Base-by-base conservation (phyloP, 2,888 invertebrate species). In the Ommatoiulus sabulosus region DNA sequence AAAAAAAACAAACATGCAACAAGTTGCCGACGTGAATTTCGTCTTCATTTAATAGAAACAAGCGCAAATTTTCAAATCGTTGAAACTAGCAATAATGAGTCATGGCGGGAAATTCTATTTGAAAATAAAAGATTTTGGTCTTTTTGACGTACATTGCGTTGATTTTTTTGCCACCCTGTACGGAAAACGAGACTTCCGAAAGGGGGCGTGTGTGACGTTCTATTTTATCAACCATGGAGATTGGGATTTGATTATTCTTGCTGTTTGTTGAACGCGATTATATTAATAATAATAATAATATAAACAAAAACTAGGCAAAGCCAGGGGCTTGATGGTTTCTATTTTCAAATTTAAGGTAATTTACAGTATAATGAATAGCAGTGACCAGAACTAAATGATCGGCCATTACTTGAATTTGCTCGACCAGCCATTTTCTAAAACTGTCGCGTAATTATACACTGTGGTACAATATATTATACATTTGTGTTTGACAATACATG, bases 71-170 rank as follows among this genome's bases (percentile, higher is more conserved):
- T 72, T 10, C 10, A 24, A 80, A 80, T 3, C 35, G 35, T 72
- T 24, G 1, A 24, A 72, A 24, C 24, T 72, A 72, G 72, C 72
- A 72, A 72, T 72, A 72, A 72, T 72, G 72, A 72, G 20, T 72
- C 72, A 72, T 72, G 72, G 72, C 72, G 80, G 80, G 80, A 35
- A 24, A 80, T 80, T 72, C 72, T 80, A 80, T 43, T 80, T 35
- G 80, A 43, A 80, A 80, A 80, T 80, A 80, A 80, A 72, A 24
- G 24, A 43, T 24, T 80, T 80, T 80, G 80, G 80, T 80, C 80
- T 15, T 80, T 80, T 12, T 43, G 12, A 72, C 24, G 6, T 72
- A 12, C 80, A 35, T 80, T 72, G 3, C 12, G 35, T 15, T 35
- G 35, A 43, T 35, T 80, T 80, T 35, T 35, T 35, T 35, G 24